Base-by-base conservation (phyloP, 1,140 invertebrate genomes). In the Zeugodacus cucurbitae region DNA sequence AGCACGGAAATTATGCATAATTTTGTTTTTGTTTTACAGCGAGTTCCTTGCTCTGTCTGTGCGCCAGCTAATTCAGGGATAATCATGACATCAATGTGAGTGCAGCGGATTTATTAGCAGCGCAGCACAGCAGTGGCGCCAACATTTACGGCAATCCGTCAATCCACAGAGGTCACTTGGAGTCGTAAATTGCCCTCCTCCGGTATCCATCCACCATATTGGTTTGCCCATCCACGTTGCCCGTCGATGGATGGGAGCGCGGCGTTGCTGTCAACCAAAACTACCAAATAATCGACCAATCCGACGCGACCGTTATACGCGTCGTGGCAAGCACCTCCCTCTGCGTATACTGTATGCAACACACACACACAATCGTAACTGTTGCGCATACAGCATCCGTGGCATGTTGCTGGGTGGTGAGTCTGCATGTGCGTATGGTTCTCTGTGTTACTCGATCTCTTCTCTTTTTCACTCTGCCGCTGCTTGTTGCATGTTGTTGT, bases 271-370 rank as follows among this genome's bases (percentile, higher is more conserved):
- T 8, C 74, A 32, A 82, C 74, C 10, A 26, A 82, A 82, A 82
- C 34, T 48, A 48, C 74, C 41, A 48, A 26, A 26, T 22, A 54
- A 48, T 54, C 41, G 8, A 48, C 74, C 74, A 82, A 82, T 82
- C 74, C 41, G 41, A 82, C 34, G 41, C 34, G 74, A 29, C 74
- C 62, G 86, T 67, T 59, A n/a, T 44, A 34, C 26, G 58, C 58
- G 62, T 37, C 22, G 17, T 62, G 86, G 59, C n/a, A 87, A 87
- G 87, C 87, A 70, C 87, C 87, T 87, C 87, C 87, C 59, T 62
- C 29, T 64, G 41, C 41, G 17, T 26, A 54, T 8, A 59, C 17
- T 57, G 48, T 37, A 7, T 41, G 37, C 14, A 2, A 3, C 10
- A 44, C 17, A 41, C 41, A 48, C 14, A 48, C 22, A 48, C 34